Evolutionary conservation across 2,888 invertebrate species (phyloP).

Genomic region (Heteromurus nitidus): DNA sequence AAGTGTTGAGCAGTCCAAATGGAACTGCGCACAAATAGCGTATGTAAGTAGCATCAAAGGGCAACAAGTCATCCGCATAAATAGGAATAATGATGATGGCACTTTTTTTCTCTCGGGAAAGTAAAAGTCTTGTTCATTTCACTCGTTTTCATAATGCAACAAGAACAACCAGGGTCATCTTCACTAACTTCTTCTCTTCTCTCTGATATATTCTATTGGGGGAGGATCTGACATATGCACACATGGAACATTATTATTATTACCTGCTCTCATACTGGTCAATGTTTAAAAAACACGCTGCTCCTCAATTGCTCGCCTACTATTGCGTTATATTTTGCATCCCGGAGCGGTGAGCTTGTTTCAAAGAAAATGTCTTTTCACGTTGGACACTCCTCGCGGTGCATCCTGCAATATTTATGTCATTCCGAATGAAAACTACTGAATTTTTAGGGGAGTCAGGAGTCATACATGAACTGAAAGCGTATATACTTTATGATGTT

Average conservation of each 20-base stretch:
- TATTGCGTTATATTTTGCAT: neutral
- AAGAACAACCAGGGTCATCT: neutral
- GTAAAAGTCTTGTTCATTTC: constrained; percentile 27
- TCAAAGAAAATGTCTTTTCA: constrained; percentile 26
- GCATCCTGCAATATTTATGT: constrained; percentile 36
- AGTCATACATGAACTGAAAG: neutral
- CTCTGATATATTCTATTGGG: constrained; percentile 5
- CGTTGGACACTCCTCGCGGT: constrained; percentile 51
- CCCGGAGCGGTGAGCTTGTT: constrained; percentile 53
- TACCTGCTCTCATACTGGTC: constrained; percentile 1
- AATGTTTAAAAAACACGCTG: neutral
- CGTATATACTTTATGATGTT: constrained; percentile 6
- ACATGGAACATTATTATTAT: constrained; percentile 26
- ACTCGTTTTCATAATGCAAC: neutral
- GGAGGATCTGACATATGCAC: constrained; percentile 21
- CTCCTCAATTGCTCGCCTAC: neutral
- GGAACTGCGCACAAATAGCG: constrained; percentile 17
- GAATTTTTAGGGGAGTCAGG: neutral
- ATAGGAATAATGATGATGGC: constrained; percentile 20
- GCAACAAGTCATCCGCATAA: constrained; percentile 27
- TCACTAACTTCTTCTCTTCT: no score
- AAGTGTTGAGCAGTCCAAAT: no score
- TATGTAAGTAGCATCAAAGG: constrained; percentile 34
- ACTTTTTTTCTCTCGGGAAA: constrained; percentile 14
- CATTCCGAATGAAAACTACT: constrained; percentile 3